These are phyloP conservation scores for Diarsia rubi DNA, from an alignment of 2,888 invertebrate genomes.

Conservation along the genomic window DNA sequence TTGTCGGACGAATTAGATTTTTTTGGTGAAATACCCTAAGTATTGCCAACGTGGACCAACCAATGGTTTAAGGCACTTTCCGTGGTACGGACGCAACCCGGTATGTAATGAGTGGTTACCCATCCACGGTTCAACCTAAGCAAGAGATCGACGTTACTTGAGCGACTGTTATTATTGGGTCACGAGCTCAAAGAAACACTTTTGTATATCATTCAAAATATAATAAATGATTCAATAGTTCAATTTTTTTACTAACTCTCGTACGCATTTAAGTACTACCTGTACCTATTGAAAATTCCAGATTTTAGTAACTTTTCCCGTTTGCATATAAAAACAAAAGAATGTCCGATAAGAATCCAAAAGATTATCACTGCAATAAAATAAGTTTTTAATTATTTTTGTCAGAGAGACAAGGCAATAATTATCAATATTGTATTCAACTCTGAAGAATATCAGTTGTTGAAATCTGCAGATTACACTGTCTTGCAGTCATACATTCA, in stretches of 20 bases:
- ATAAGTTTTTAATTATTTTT: conserved; percentile 30
- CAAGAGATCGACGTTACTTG: no score
- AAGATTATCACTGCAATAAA: conserved; percentile 34
- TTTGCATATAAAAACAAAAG: conserved; percentile 1
- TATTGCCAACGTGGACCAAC: no score
- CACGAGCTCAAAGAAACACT: not conserved
- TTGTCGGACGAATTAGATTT: no score
- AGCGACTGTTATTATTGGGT: no score
- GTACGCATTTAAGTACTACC: not conserved
- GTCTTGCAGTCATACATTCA: not conserved
- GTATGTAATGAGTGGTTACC: no score
- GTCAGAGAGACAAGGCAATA: conserved; percentile 1
- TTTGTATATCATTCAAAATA: not conserved
- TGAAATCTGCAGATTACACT: conserved; percentile 14
- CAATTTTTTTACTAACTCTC: not conserved
- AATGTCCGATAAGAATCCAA: not conserved
- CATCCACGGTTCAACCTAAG: no score
- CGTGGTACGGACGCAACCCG: no score
- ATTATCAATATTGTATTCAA: conserved; percentile 10
- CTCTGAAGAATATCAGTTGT: conserved; percentile 10
- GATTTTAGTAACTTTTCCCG: not conserved
- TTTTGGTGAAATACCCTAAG: no score
- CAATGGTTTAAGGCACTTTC: no score
- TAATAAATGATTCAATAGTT: not conserved
- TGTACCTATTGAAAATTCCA: not conserved